Evolutionary conservation across 2,797 vertebrate genomes (phyloP).

Genomic region (Brachymystax lenok): DNA sequence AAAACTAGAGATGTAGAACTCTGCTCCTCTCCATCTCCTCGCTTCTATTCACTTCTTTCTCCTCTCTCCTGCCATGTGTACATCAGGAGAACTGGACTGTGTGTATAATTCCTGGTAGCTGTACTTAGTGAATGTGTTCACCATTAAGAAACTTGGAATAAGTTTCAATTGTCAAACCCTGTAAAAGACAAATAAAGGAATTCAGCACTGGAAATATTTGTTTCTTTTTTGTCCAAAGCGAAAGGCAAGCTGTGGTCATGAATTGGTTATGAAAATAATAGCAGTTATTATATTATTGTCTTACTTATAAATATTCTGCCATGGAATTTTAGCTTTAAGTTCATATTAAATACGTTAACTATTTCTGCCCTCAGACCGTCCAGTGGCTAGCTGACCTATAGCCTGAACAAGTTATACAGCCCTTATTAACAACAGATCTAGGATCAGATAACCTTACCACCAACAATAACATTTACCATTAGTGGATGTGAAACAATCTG

Average conservation of each 20-base stretch:
- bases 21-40: background rate
- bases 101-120: conserved; percentile 84
- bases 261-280: background rate
- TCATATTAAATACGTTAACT: background rate
- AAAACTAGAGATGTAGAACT: conserved; percentile 33
- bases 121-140: conserved; percentile 88
- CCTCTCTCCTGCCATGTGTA: conserved; percentile 54
- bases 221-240: conserved; percentile 2
- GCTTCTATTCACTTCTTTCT: background rate
- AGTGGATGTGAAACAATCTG: background rate
- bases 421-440: background rate
- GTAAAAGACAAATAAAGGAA: conserved; percentile 81
- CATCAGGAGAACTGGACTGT: conserved; percentile 74
- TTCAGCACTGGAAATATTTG: conserved; percentile 63
- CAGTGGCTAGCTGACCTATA: background rate
- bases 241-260: background rate
- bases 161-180: conserved; percentile 69
- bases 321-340: background rate
- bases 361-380: background rate
- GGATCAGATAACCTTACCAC: background rate
- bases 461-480: background rate
- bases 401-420: too few relatives aligned
- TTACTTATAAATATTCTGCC: too few relatives aligned
- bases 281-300: background rate
- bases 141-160: conserved; percentile 82